Base-by-base conservation (phyloP, 2,888 invertebrate genomes). In the Melinaea marsaeus region DNA sequence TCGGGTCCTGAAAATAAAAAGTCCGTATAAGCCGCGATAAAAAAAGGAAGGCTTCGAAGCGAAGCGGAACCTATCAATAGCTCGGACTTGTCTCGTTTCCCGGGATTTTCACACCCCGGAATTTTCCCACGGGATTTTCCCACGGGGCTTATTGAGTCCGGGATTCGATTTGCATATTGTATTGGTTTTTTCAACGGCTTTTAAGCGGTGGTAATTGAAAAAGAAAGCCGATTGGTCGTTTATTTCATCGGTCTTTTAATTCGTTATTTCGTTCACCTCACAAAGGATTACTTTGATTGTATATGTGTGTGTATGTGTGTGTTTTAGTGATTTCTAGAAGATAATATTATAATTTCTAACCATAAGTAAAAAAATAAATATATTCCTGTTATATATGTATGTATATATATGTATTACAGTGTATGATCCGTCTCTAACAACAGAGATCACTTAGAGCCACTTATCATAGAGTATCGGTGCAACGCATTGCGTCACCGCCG, bases 101-200 rank as follows among this genome's bases (percentile, higher is more conserved):
- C 69, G 68, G 69, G 64, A 68, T 73, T 75, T 75, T 69, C 69
- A 70, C 73, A 65, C 70, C 64, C 69, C 68, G 70, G 61, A 65
- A 66, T 47, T 69, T 75, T 74, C 72, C 69, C 73, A 71, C 73
- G 75, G 61, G 66, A 66, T 47, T 69, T 75, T 74, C 72, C 69
- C 73, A 71, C 73, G 75, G 73, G 74, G 71, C 68, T 65, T 71
- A 80, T 81, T 74, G 80, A 82, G 79, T 79, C 79, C 77, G 77
- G 78, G 75, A 80, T 79, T 79, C 78, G 72, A 88, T 88, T 88
- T 87, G 84, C 88, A 88, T 88, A 85, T 85, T 84, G 84, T 81
- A 80, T 78, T 78, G 78, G 68, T 68, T 70, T 70, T 73, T 73
- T 72, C 71, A 72, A 71, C 72, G 64, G 72, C 60, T 74, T 74